Evolutionary conservation across 23 tunicate species (phyloP), one percentile per base, ranked within the genome.

Genomic region (Ascidia mentula): DNA sequence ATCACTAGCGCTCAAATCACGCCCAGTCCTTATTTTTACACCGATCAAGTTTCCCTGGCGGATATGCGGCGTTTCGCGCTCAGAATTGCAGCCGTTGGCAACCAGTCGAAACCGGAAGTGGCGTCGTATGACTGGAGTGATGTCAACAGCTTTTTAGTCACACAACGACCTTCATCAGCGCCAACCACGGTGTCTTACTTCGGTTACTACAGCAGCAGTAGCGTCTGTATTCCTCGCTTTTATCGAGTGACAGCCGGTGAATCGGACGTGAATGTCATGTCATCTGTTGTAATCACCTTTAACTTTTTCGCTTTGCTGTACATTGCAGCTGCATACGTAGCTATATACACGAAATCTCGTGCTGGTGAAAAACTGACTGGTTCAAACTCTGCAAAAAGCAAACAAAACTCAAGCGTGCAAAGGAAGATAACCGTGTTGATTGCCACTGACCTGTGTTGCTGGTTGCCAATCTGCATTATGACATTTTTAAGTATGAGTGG

Each of bases 191-290:
- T 31, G 31, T 75, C 75, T 37, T 81, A 34, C 74, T 81, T 81
- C 74, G 91, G 86, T 18, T 81, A 53, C 37, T 87, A 73, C 81
- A 81, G 91, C 71, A 31, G 73, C 31, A 77, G 61, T 33, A 74
- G 86, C 13, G 81, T 87, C 28, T 87, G 91, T 40, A 18, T 87
- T 26, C 91, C 91, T 32, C 76, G 73, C 40, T 31, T 72, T 36
- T 82, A 34, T 40, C 40, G 35, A 34, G 24, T 36, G 17, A 32
- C 34, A 1, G 24, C 17, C 8, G 32, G 42, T 32, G 53, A 60
- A 24, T 32, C 38, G 13, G 15, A 36, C 38, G 38, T 77, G 69
- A 53, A 53, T 45, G 42, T 59, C 31, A 74, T 34, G 30, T 72
- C 85, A 45, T 42, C 40, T 17, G 12, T 72, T 26, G 73, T 82